Evolutionary conservation across 2,113 vertebrate genomes (phyloP).

Genomic region (Morone saxatilis): DNA sequence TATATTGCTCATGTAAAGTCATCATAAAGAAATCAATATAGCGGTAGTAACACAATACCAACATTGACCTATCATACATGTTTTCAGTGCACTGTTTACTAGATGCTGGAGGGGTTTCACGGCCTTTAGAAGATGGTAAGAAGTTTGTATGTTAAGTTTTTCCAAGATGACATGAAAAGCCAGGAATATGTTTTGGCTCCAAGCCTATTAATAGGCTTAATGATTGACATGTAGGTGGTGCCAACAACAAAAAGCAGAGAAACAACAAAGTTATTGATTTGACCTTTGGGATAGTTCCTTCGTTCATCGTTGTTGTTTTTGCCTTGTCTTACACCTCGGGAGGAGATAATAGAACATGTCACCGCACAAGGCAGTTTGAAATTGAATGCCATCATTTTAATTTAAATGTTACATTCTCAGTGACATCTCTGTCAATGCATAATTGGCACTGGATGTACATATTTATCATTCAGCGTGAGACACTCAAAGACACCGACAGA

Average conservation of each 20-base stretch:
- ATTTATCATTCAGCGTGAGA: conserved; percentile 79
- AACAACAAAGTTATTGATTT: conserved; percentile 73
- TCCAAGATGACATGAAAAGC: conserved; percentile 23
- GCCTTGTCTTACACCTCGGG: conserved; percentile 58
- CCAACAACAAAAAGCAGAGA: conserved; percentile 37
- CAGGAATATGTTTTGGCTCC: conserved; percentile 38
- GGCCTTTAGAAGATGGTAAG: neutral
- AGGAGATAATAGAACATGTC: conserved; percentile 75
- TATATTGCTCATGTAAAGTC: conserved; percentile 18
- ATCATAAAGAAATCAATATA: conserved; percentile 6
- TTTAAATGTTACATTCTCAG: conserved; percentile 78
- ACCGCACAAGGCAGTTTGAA: conserved; percentile 68
- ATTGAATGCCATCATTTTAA: conserved; percentile 79
- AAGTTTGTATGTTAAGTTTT: conserved; percentile 2
- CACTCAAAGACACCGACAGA: conserved; percentile 74
- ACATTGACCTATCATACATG: neutral
- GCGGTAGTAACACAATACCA: neutral
- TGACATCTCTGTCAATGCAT: conserved; percentile 76
- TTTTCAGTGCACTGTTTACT: conserved; percentile 4
- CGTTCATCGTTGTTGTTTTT: conserved; percentile 68
- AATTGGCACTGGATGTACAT: conserved; percentile 81
- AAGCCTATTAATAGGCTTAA: conserved; percentile 68
- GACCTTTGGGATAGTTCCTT: conserved; percentile 70
- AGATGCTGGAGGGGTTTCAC: conserved; percentile 6
- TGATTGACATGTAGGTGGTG: conserved; percentile 70